Conservation (phyloP, 2,797 vertebrate species). For the Microctenopoma stevenorrisi region DNA sequence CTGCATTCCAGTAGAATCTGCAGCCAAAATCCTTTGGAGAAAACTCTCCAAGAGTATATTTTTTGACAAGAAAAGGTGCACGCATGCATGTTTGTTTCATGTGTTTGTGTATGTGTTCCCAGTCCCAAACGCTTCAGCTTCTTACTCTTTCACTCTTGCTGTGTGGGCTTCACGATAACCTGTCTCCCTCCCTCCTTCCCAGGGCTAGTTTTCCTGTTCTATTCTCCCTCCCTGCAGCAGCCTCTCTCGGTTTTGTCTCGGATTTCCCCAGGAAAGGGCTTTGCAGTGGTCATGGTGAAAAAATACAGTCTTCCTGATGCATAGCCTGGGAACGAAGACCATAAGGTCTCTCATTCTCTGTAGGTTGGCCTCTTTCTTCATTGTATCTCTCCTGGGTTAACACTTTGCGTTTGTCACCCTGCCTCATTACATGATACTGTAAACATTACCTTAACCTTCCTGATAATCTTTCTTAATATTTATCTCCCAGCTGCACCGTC, state of each 20-base stretch:
- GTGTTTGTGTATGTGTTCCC: constrained; percentile 48
- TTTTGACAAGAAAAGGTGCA: constrained; percentile 60
- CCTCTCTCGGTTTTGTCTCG: constrained; percentile 79
- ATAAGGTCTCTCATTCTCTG: constrained; percentile 65
- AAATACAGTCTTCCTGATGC: constrained; percentile 84
- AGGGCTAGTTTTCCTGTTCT: constrained; percentile 80
- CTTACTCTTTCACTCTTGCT: constrained; percentile 68
- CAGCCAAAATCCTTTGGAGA: constrained; percentile 68
- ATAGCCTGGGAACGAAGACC: constrained; percentile 82
- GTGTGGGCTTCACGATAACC: constrained; percentile 72
- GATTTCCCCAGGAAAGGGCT: constrained; percentile 84
- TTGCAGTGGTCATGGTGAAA: constrained; percentile 82
- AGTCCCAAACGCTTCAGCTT: constrained; percentile 59
- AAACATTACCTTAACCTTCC: constrained; percentile 9
- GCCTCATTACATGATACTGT: not conserved
- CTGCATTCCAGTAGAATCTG: constrained; percentile 76
- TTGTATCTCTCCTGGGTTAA: constrained; percentile 26
- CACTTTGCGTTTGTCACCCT: constrained; percentile 25
- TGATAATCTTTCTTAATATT: constrained; percentile 8
- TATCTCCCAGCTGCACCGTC: not conserved
- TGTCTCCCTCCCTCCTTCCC: constrained; percentile 68
- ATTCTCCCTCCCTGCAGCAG: constrained; percentile 72
- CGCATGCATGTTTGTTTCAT: constrained; percentile 24
- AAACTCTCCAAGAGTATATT: constrained; percentile 43
- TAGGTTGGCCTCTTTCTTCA: constrained; percentile 40